These are phyloP conservation scores for Notarius quadriscutis DNA, from an alignment of 2,113 vertebrate genomes.

Conservation along the genomic window DNA sequence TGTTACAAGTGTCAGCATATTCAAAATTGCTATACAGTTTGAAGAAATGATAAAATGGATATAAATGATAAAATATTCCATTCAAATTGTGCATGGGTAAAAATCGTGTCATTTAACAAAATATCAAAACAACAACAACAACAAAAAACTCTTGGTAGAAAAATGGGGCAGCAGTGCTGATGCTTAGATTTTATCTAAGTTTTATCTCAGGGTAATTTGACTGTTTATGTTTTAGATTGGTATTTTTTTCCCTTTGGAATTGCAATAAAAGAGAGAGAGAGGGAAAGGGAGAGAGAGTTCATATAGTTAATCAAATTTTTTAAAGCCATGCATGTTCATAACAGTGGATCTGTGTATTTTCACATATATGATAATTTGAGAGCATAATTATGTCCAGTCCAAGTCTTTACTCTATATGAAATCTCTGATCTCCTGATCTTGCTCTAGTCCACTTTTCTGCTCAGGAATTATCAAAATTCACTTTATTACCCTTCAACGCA, in stretches of 20 bases:
- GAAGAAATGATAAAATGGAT: slow-evolving; percentile 15
- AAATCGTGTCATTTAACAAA: slow-evolving; percentile 12
- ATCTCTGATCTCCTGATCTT: not conserved
- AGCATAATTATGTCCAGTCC: not conserved
- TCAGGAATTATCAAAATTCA: not conserved
- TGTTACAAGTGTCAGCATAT: slow-evolving; percentile 23
- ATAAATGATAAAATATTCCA: slow-evolving; percentile 19
- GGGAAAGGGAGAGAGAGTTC: not conserved
- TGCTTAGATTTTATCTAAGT: slow-evolving; percentile 10
- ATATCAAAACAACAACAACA: not conserved
- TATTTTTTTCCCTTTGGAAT: not conserved
- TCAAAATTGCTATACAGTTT: slow-evolving; percentile 20
- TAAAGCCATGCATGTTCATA: not conserved
- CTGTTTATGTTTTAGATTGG: not conserved
- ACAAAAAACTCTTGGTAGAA: not conserved
- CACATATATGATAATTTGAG: not conserved
- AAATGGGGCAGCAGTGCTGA: slow-evolving; percentile 10
- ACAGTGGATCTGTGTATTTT: not conserved
- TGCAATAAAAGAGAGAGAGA: not conserved
- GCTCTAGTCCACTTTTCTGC: not conserved
- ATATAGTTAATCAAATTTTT: not conserved
- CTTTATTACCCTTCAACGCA: not conserved
- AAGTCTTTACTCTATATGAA: not conserved
- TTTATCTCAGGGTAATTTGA: not conserved
- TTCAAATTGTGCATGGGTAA: slow-evolving; percentile 14